Conservation (phyloP, 2,888 invertebrate genomes). For the Caenorhabditis angaria region DNA sequence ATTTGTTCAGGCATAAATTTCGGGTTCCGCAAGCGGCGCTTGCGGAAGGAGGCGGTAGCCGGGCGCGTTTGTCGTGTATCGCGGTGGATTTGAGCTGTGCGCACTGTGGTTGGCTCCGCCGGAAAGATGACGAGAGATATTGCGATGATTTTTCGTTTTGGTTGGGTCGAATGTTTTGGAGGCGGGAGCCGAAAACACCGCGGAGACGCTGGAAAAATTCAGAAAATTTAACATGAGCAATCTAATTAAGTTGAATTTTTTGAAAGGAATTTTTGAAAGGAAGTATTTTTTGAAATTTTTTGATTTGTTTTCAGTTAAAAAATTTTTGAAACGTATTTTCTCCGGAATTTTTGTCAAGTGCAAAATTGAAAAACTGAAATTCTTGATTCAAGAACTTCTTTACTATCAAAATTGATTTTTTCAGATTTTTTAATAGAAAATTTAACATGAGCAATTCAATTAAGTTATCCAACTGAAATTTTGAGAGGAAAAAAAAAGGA, state of each 20-base stretch:
- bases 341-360: neutral
- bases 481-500: too few relatives aligned
- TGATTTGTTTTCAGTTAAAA: neutral
- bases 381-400: too few relatives aligned
- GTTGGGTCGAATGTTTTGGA: conserved; percentile 42
- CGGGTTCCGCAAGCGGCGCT: conserved; percentile 68
- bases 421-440: too few relatives aligned
- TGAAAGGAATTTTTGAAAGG: neutral
- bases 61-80: conserved; percentile 66
- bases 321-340: too few relatives aligned
- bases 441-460: too few relatives aligned
- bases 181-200: conserved; percentile 62
- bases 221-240: neutral
- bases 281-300: conserved; percentile 3
- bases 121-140: conserved; percentile 21
- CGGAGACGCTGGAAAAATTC: conserved; percentile 66
- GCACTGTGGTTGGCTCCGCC: neutral
- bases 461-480: too few relatives aligned
- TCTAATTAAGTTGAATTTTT: neutral
- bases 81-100: conserved; percentile 21
- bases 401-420: too few relatives aligned
- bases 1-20: conserved; percentile 13
- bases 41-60: conserved; percentile 71
- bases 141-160: conserved; percentile 40
- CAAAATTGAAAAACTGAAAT: too few relatives aligned